Evolutionary conservation across 2,797 vertebrate genomes (phyloP).

Genomic region (Numenius phaeopus): DNA sequence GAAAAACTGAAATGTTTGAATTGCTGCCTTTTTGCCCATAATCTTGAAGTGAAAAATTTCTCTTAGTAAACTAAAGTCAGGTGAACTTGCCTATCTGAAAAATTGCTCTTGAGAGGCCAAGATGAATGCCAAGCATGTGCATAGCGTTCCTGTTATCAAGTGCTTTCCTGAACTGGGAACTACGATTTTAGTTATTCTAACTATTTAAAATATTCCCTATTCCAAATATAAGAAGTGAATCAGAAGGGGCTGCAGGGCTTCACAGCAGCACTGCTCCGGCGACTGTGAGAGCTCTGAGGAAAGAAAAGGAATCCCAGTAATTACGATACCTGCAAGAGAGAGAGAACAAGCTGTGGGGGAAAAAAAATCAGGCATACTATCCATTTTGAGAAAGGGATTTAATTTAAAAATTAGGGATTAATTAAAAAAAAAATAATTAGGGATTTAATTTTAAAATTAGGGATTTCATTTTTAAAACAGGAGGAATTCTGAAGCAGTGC

Average conservation of each 20-base stretch:
- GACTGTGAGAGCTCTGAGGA: conserved; percentile 22
- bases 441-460: neutral
- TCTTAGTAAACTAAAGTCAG: conserved; percentile 18
- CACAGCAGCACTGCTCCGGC: neutral
- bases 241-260: neutral
- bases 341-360: neutral
- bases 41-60: neutral
- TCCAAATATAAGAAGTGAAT: conserved; percentile 7
- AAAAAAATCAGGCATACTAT: neutral
- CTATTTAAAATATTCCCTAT: conserved; percentile 44
- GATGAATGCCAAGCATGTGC: conserved; percentile 24
- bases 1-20: neutral
- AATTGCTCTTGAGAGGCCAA: neutral
- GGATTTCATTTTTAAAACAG: neutral
- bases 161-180: conserved; percentile 35
- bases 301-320: conserved; percentile 51
- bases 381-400: neutral
- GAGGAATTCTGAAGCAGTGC: neutral
- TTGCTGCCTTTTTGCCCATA: neutral
- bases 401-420: neutral
- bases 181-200: neutral
- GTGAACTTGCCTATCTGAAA: conserved; percentile 20
- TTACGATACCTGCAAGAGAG: neutral
- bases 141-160: conserved; percentile 52
- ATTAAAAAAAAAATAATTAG: too few species aligned